Conservation (phyloP, 2,113 vertebrate species). For the Paedocypris sp. region DNA sequence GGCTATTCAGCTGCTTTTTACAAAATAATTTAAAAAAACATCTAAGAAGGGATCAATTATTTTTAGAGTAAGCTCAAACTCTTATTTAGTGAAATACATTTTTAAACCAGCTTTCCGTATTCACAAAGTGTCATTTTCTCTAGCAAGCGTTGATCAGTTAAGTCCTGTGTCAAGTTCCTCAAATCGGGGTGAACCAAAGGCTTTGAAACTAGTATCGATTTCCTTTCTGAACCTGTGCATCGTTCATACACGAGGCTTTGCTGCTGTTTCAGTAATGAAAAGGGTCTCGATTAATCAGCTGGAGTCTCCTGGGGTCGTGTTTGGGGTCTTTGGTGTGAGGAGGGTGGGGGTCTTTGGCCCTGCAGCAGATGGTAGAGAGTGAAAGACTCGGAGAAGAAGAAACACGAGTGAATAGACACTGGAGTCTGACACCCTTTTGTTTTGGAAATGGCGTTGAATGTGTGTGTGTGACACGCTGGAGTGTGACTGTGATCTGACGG, state of each 20-base stretch:
- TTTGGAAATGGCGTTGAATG: constrained; percentile 31
- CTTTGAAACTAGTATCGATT: constrained; percentile 2
- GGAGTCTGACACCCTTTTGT: constrained; percentile 38
- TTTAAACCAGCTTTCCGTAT: too few species aligned
- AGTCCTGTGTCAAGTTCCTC: too few species aligned
- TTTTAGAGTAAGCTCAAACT: too few species aligned
- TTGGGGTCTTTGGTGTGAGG: constrained; percentile 12
- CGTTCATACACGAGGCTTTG: not conserved
- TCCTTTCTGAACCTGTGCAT: not conserved
- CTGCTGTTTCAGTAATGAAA: not conserved
- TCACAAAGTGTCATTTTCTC: too few species aligned
- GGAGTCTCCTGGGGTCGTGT: constrained; percentile 1
- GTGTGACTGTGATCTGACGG: not conserved
- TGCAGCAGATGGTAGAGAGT: constrained; percentile 49
- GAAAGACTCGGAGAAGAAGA: not conserved
- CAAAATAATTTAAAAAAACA: too few species aligned
- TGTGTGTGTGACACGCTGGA: constrained; percentile 15
- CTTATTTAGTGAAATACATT: too few species aligned
- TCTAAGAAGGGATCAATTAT: too few species aligned
- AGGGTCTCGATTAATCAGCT: not conserved
- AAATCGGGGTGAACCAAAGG: too few species aligned
- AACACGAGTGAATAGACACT: constrained; percentile 31
- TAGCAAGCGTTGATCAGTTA: too few species aligned
- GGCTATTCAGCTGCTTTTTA: too few species aligned
- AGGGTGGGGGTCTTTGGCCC: constrained; percentile 18